Conservation (phyloP, 2,797 vertebrate species). For the Manis crassicaudata region DNA sequence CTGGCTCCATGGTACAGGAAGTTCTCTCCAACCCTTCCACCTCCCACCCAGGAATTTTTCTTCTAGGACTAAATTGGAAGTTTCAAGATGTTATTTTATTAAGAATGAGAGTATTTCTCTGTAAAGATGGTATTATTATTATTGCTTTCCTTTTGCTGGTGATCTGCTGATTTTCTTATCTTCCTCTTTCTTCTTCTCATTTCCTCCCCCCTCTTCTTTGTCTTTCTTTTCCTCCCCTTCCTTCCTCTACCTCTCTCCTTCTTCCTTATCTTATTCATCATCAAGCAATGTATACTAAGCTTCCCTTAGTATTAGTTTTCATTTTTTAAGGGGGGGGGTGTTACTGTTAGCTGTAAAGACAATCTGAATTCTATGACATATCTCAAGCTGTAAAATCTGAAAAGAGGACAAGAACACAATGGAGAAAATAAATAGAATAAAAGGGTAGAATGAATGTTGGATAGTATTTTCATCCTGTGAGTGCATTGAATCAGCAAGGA, state of each 20-base stretch:
- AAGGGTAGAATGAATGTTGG: neutral
- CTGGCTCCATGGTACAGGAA: neutral
- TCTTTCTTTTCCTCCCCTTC: neutral
- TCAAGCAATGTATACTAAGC: neutral
- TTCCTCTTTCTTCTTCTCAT: neutral
- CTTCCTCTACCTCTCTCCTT: neutral
- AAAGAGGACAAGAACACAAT: conserved; percentile 41
- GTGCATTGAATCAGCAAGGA: conserved; percentile 32
- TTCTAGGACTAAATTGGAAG: neutral
- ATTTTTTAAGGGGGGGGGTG: neutral
- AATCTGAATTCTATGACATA: conserved; percentile 24
- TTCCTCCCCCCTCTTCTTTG: neutral
- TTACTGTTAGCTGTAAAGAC: conserved; percentile 11
- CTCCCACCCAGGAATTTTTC: neutral
- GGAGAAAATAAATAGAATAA: conserved; percentile 35
- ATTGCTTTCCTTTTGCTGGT: neutral
- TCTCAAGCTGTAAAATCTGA: conserved; percentile 42
- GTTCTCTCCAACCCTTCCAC: neutral
- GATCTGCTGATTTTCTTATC: neutral
- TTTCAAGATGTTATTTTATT: conserved; percentile 35
- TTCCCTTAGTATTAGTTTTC: neutral
- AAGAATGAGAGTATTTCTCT: conserved; percentile 30
- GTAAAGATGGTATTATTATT: conserved; percentile 7
- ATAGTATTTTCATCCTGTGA: conserved; percentile 28
- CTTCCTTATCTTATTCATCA: neutral